Conservation (phyloP, 2,888 invertebrate genomes). For the Cremastobaeus sp. region DNA sequence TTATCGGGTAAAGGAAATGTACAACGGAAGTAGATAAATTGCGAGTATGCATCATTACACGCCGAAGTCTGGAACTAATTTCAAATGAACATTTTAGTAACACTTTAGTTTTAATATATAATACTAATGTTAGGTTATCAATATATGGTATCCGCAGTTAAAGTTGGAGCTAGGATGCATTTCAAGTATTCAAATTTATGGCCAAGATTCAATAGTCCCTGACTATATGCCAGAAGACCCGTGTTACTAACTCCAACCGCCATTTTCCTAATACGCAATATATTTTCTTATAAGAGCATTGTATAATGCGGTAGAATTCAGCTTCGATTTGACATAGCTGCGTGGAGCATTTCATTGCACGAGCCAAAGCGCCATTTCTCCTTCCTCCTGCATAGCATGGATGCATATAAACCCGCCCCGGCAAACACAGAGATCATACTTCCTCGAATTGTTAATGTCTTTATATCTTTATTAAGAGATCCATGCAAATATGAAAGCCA, state of each 20-base stretch:
- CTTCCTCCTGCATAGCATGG: slow-evolving; percentile 1
- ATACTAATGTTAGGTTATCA: slow-evolving; percentile 41
- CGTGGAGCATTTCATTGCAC: slow-evolving; percentile 25
- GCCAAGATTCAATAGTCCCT: slow-evolving; percentile 49
- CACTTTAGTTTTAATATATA: slow-evolving; percentile 39
- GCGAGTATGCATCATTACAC: background rate
- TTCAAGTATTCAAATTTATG: slow-evolving; percentile 52
- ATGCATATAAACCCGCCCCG: slow-evolving; percentile 19
- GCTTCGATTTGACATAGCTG: slow-evolving; percentile 36
- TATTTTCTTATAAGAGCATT: slow-evolving; percentile 47
- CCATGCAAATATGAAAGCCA: too few relatives aligned
- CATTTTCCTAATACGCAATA: slow-evolving; percentile 53
- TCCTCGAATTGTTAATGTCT: slow-evolving; percentile 20
- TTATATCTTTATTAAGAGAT: slow-evolving; percentile 28
- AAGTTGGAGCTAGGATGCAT: slow-evolving; percentile 44
- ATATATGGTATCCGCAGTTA: slow-evolving; percentile 42
- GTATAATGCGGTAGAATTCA: slow-evolving; percentile 36
- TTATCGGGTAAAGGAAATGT: background rate
- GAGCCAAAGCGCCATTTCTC: slow-evolving; percentile 2
- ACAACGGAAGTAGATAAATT: background rate
- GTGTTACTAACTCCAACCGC: slow-evolving; percentile 42
- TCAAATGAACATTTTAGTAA: slow-evolving; percentile 21
- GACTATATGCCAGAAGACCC: slow-evolving; percentile 31
- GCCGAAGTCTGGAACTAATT: slow-evolving; percentile 26
- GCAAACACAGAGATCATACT: slow-evolving; percentile 22